Evolutionary conservation across 2,797 vertebrate genomes (phyloP), one percentile per base, ranked within the genome.

Genomic region (Aythya fuligula): DNA sequence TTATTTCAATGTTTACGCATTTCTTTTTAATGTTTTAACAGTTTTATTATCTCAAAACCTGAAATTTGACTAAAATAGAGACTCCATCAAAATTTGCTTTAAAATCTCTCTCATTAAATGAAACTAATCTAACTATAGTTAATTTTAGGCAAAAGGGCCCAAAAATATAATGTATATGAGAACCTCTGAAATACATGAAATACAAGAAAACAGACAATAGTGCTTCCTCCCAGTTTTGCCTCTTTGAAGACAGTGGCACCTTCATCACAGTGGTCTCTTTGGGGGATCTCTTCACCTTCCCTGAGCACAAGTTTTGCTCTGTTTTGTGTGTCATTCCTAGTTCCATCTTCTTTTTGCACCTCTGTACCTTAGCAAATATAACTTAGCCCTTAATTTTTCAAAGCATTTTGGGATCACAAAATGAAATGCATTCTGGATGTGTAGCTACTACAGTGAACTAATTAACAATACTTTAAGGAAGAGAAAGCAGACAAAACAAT

Each of bases 401-500:
- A 87, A 85, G 62, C 57, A 71, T 17, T 39, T 58, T 60, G 53
- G 27, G 24, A 76, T 95, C 0, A 2, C 28, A 41, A 81, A 89
- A 76, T 49, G 24, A 85, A 86, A 85, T 17, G 7, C 41, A 57
- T 71, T 74, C 45, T 60, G 79, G 73, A 77, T 38, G 12, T 47
- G 32, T 7, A 76, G 75, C 75, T 70, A 56, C 49, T 65, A 39
- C 76, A 57, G 64, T 14, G 18, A 85, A 60, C 41, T 62, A 85
- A 94, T 82, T 93, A 86, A 84, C 13, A 36, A 39, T 41, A 89
- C 38, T 82, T 84, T 15, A 94, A 85, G 41, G 78, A 85, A 72
- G 25, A 69, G 67, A 66, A 62, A 62, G 38, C 47, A 80, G 85
- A 66, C 76, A 85, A 87, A 22, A 93, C 66, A 67, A 72, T 30